Evolutionary conservation across 2,888 invertebrate species (phyloP).

Genomic region (Drosophila stalkeri): DNA sequence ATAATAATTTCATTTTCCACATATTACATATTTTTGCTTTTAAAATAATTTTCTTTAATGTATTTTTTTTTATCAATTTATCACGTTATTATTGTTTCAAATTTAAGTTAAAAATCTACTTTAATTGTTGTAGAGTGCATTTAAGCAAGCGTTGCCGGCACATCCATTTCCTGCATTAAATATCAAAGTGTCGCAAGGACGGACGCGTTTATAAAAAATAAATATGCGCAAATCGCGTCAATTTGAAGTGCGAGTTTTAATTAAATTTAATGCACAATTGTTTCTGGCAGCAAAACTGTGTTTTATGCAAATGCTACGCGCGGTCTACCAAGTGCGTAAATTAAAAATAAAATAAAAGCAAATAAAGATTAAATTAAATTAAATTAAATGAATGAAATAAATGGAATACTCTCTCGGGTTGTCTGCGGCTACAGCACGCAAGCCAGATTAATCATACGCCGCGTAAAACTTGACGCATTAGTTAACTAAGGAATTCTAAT

Average conservation of each 20-base stretch:
- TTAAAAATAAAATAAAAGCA: constrained; percentile 20
- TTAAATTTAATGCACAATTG: constrained; percentile 52
- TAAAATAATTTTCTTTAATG: not conserved
- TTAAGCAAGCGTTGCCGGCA: not conserved
- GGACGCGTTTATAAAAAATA: constrained; percentile 7
- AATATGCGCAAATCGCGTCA: constrained; percentile 10
- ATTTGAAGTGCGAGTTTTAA: constrained; percentile 54
- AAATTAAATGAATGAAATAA: constrained; percentile 28
- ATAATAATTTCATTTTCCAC: not conserved
- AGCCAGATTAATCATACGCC: constrained; percentile 62
- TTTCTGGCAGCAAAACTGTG: constrained; percentile 42
- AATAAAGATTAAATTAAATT: constrained; percentile 14
- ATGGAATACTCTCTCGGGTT: constrained; percentile 20
- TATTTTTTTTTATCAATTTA: not conserved
- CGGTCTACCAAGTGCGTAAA: constrained; percentile 33
- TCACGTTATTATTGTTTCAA: not conserved
- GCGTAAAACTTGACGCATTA: constrained; percentile 59
- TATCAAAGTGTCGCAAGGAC: constrained; percentile 2
- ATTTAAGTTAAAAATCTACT: not conserved
- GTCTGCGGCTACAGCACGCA: constrained; percentile 39
- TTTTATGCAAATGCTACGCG: constrained; percentile 51
- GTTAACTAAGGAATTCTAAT: constrained; percentile 50
- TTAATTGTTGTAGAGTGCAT: not conserved
- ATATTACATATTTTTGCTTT: not conserved
- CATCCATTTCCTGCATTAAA: not conserved